These are phyloP conservation scores for Chinchilla lanigera DNA, from an alignment of 2,113 vertebrate genomes.

Conservation along the genomic window DNA sequence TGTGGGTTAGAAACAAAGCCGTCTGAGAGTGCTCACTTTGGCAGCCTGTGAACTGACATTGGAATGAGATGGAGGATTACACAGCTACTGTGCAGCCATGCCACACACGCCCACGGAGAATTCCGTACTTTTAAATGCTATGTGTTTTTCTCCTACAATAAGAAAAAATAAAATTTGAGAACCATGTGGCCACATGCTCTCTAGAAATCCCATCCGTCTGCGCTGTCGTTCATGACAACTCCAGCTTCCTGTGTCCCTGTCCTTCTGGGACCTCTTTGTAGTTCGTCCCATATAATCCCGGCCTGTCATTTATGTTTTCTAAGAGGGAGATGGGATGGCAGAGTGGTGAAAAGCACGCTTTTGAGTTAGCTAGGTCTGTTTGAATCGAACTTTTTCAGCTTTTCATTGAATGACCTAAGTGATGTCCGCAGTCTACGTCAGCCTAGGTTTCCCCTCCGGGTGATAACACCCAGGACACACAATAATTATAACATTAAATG, in stretches of 20 bases:
- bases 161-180: neutral
- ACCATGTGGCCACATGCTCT: neutral
- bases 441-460: neutral
- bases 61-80: neutral
- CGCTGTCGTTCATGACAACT: neutral
- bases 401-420: constrained; percentile 7
- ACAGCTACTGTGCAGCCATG: neutral
- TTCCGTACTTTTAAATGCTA: neutral
- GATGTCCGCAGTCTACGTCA: neutral
- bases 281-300: neutral
- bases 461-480: neutral
- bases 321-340: neutral
- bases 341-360: neutral
- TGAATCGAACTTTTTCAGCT: neutral
- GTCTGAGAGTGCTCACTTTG: neutral
- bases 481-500: neutral
- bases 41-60: neutral
- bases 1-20: neutral
- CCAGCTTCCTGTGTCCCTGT: neutral
- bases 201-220: neutral
- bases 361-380: neutral
- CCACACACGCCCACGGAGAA: neutral
- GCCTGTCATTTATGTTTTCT: neutral
- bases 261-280: neutral
- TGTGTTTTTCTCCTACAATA: neutral